Evolutionary conservation across 2,113 vertebrate species (phyloP).

Genomic region (Trogon surrucura): DNA sequence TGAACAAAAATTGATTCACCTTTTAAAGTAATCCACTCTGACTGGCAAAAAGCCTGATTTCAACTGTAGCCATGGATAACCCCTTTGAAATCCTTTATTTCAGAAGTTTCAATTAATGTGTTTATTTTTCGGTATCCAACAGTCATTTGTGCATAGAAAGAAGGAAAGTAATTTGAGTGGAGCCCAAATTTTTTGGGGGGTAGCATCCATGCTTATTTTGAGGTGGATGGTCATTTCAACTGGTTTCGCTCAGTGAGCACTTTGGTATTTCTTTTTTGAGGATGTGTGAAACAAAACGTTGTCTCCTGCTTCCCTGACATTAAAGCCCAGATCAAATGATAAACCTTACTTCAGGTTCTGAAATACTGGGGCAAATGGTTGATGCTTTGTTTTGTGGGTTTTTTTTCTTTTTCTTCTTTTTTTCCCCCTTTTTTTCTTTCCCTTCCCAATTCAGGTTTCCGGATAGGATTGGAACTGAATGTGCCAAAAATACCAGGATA

Average conservation of each 20-base stretch:
- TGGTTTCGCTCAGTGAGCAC: not conserved
- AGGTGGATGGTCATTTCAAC: not conserved
- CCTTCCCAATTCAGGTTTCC: slow-evolving; percentile 58
- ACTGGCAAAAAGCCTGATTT: not conserved
- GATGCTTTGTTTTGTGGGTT: not conserved
- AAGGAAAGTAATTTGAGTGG: not conserved
- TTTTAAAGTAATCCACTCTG: not conserved
- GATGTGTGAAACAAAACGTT: not conserved
- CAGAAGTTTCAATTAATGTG: not conserved
- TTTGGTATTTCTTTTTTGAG: not conserved
- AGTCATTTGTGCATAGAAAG: not conserved
- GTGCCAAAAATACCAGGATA: slow-evolving; percentile 72
- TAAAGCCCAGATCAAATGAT: not conserved
- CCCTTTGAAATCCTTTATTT: not conserved
- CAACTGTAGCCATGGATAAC: not conserved
- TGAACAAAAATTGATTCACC: slow-evolving; percentile 9
- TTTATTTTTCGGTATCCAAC: not conserved
- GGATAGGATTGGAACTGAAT: slow-evolving; percentile 47
- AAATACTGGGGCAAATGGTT: not conserved
- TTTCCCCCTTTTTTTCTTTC: not conserved
- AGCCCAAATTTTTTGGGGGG: not conserved
- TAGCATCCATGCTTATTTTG: not conserved
- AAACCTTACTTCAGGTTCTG: not conserved
- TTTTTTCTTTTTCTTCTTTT: not conserved
- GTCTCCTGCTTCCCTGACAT: too few species aligned